These are phyloP conservation scores for Orycteropus afer DNA, from an alignment of 2,113 vertebrate species.

Conservation along the genomic window DNA sequence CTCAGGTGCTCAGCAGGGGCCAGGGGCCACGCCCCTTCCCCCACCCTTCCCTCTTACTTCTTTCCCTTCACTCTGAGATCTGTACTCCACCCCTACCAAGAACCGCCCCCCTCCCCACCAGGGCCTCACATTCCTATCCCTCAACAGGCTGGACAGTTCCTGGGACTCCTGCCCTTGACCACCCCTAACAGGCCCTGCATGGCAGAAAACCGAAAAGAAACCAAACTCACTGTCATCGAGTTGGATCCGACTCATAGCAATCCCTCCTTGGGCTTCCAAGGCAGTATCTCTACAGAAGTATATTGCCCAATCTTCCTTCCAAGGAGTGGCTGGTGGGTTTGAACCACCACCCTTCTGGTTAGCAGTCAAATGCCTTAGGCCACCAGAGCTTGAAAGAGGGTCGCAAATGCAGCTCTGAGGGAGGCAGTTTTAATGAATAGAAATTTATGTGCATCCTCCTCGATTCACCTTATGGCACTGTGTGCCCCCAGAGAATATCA, in stretches of 20 bases:
- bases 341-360: no score
- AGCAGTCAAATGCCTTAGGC: no score
- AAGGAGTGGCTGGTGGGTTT: no score
- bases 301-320: no score
- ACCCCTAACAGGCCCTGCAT: neutral
- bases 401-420: neutral
- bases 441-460: neutral
- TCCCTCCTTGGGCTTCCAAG: no score
- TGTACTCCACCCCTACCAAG: neutral
- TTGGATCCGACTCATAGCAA: no score
- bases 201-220: no score
- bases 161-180: neutral
- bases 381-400: neutral
- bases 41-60: neutral
- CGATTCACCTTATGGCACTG: neutral
- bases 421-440: neutral
- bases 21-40: neutral
- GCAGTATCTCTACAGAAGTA: no score
- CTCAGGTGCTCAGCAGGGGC: accelerated
- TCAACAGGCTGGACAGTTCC: neutral
- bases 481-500: neutral
- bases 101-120: accelerated
- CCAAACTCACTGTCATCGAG: no score
- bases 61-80: neutral
- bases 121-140: no score